Percentiles rank a stretch among this genome's conserved stretches.
Conservation (phyloP, 1,140 invertebrate genomes). For the Dryas iulia region DNA sequence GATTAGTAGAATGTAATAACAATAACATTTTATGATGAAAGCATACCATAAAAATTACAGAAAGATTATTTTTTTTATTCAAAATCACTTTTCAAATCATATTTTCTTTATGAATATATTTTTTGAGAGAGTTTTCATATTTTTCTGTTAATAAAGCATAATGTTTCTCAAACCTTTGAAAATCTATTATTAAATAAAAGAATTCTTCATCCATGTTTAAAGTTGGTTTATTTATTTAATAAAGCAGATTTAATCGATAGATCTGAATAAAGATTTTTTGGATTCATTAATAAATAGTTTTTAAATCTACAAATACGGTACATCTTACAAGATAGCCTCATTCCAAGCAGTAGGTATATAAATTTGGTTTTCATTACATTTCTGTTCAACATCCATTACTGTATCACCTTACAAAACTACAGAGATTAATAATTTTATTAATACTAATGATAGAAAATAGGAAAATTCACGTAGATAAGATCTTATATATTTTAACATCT, state of each 20-base stretch:
- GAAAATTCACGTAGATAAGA: not conserved
- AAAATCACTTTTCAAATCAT: not conserved
- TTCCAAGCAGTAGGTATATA: not conserved
- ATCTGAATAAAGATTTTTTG: not conserved
- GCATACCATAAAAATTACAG: not conserved
- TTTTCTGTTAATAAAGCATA: too few species aligned
- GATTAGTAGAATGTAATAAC: not conserved
- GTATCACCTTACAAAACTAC: not conserved
- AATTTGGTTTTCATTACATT: not conserved
- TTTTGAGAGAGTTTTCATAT: too few species aligned
- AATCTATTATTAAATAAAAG: too few species aligned
- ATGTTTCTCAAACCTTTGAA: too few species aligned
- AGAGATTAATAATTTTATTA: constrained; percentile 1
- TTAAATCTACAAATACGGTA: not conserved
- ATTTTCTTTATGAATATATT: not conserved
- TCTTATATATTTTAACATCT: not conserved
- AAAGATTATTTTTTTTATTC: not conserved
- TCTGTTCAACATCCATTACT: not conserved
- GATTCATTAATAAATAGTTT: not conserved
- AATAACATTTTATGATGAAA: not conserved
- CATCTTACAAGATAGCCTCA: not conserved
- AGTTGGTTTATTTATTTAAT: not conserved
- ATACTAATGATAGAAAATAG: not conserved
- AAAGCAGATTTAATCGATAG: not conserved
- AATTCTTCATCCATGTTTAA: not conserved